Base-by-base conservation (phyloP, 2,888 invertebrate species). In the Protodeltote pygarga region DNA sequence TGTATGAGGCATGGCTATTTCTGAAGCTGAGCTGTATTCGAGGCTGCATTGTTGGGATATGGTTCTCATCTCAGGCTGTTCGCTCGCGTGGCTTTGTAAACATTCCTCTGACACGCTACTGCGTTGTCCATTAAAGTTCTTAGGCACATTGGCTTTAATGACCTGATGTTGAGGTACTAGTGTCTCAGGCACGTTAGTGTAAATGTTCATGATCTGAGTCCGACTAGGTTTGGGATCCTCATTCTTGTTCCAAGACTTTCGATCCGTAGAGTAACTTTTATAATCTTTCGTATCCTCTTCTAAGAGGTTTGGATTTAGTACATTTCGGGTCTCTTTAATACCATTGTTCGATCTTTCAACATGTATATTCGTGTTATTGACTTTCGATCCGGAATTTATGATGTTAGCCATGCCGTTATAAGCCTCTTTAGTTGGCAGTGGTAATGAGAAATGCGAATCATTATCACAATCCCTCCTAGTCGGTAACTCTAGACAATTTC, bases 341-440 rank as follows among this genome's bases (percentile, higher is more conserved):
- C 93, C 93, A 57, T 89, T 93, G 45, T 86, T 89, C 0, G 84
- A 79, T 51, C 93, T 83, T 67, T 95, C 95, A 0, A 95, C 95
- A 70, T 96, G 96, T 55, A 96, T 93, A 77, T 96, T 96, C 0
- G 95, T 96, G 58, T 96, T 96, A 73, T 96, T 96, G 0, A 96
- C 95, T 87, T 96, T 96, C 1, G 95, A 94, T 23, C 95, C 95
- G 0, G 94, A 93, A 47, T 94, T 95, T 48, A 95, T 93, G 10
- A 96, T 94, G 61, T 92, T 93, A 0, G 93, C 92, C 31, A 93
- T 85, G 37, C 92, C 93, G 48, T 89, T 91, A 63, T 92, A 94
- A 3, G 87, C 89, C 37, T 89, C 89, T 51, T 79, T 85, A 0
- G 85, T 82, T 0, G 93, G 91, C 31, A 93, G 71, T 0, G 94